These are phyloP conservation scores for Nipponia nippon DNA, from an alignment of 2,113 vertebrate genomes.

Conservation along the genomic window DNA sequence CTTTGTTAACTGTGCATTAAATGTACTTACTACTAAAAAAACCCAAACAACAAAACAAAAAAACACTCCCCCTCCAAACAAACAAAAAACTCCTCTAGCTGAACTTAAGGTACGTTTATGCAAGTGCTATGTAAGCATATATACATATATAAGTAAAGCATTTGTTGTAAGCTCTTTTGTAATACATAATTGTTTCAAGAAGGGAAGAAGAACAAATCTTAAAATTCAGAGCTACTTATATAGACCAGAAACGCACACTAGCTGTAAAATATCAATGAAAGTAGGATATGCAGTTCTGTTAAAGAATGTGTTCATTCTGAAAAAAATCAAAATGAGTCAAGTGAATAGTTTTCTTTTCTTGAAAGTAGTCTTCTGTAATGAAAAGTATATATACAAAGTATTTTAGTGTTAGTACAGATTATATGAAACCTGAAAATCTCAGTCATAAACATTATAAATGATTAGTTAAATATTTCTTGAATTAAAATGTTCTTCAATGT, in stretches of 20 bases:
- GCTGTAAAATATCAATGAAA: neutral
- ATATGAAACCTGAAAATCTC: neutral
- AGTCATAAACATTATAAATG: neutral
- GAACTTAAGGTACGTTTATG: neutral
- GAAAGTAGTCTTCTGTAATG: neutral
- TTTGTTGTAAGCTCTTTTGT: neutral
- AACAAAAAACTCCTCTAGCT: neutral
- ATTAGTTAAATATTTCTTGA: neutral
- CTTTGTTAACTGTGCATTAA: neutral
- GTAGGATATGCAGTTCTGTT: neutral
- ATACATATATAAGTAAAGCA: neutral
- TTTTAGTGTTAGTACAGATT: neutral
- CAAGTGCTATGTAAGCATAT: neutral
- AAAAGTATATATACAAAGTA: neutral
- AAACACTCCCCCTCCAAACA: neutral
- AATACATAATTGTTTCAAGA: neutral
- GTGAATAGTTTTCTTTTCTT: neutral
- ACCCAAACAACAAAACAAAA: neutral
- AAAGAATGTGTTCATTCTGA: neutral
- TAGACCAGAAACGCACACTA: neutral
- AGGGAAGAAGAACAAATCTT: neutral
- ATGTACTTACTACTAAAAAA: neutral
- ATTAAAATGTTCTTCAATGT: neutral
- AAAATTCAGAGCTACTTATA: neutral
- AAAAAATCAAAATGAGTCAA: neutral